Evolutionary conservation across 2,888 invertebrate genomes (phyloP), one percentile per base, ranked within the genome.

Genomic region (Chymomyza amoena): DNA sequence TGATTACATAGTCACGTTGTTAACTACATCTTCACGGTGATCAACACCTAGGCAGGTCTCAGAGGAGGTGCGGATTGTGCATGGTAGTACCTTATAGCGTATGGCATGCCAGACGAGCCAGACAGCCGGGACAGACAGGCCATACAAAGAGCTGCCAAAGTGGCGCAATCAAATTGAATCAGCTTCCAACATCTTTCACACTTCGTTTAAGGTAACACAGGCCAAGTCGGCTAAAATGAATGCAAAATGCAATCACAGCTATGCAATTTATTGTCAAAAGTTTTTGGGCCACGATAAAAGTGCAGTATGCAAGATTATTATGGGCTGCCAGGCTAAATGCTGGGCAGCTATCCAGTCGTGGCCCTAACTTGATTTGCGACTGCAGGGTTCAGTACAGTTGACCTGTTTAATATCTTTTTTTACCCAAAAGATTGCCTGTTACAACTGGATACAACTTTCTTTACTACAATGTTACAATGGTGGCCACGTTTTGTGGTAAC

Each of bases 1-100:
- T 85, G 83, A 87, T 86, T 88, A 79, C 85, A 83, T 75, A 85
- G 87, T 88, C 86, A 86, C 86, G 89, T 85, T 88, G 83, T 79
- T 87, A 87, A 87, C 85, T 83, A 84, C 87, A 86, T 88, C 85
- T 87, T 85, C 82, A 84, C 80, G 84, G 81, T 86, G 84, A 66
- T 70, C 69, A 79, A 72, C 67, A 68, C 75, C 52, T 39, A 9
- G 64, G 51, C 45, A 13, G 25, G 15, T 6, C 25, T 6, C 25
- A 57, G n/a, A n/a, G n/a, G n/a, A n/a, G 28, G 13, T 57, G 20
- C 20, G 57, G 15, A 6, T 2, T 20, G 16, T 6, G 57, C 20
- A 15, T 57, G 67, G 51, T 68, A 66, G 72, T 75, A 81, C 77
- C 79, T 84, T 74, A 78, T 80, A 83, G 76, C 83, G 81, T 80